Conservation (phyloP, 2,797 vertebrate species). For the Peromyscus eremicus region DNA sequence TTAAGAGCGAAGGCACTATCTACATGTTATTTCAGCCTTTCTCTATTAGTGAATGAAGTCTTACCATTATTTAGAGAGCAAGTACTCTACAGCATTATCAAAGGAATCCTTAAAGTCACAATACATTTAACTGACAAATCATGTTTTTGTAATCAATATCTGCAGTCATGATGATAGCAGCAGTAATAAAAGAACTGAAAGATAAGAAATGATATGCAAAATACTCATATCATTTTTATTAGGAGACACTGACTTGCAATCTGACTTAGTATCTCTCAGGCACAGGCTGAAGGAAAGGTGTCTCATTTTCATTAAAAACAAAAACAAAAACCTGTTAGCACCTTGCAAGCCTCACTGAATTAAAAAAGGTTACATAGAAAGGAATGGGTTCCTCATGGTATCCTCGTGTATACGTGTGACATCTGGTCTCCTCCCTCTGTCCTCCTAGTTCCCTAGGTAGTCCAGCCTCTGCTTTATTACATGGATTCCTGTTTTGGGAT, state of each 20-base stretch:
- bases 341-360: background rate
- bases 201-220: background rate
- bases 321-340: background rate
- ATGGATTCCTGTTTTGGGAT: background rate
- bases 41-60: background rate
- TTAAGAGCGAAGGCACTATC: background rate
- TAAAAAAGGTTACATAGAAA: background rate
- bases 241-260: slow-evolving; percentile 42
- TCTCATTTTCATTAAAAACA: slow-evolving; percentile 39
- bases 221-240: slow-evolving; percentile 32
- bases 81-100: background rate
- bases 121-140: slow-evolving; percentile 2
- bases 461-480: background rate
- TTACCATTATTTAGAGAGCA: slow-evolving; percentile 40
- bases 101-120: background rate
- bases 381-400: no score
- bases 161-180: background rate
- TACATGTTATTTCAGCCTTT: background rate
- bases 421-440: background rate
- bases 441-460: background rate
- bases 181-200: slow-evolving; percentile 13
- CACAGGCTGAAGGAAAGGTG: background rate
- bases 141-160: background rate
- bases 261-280: slow-evolving; percentile 11
- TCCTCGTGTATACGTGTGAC: background rate